These are phyloP conservation scores for Batillaria attramentaria DNA, from an alignment of 1,140 invertebrate genomes.

Conservation along the genomic window DNA sequence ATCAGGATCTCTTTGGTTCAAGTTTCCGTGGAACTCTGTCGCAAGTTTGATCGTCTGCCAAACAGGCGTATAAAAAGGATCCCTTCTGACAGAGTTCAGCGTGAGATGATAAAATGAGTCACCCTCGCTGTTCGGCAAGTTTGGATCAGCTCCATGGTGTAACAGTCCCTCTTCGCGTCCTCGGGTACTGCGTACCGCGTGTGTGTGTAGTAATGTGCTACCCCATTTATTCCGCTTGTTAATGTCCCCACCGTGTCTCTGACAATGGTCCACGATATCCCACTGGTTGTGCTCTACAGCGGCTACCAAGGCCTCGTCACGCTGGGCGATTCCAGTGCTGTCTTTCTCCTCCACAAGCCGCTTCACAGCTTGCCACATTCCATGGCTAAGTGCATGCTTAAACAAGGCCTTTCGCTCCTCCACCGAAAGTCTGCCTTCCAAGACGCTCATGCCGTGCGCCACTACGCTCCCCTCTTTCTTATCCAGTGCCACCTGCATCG, in stretches of 20 bases:
- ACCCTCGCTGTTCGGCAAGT: constrained; percentile 7
- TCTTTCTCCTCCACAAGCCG: constrained; percentile 14
- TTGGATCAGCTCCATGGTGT: not conserved
- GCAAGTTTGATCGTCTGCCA: too few relatives aligned
- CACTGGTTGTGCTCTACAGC: constrained; percentile 3
- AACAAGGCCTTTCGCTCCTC: not conserved
- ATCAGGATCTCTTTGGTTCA: too few relatives aligned
- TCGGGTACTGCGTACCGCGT: not conserved
- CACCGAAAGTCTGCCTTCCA: too few relatives aligned
- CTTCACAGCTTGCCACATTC: constrained; percentile 12
- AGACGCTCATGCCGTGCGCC: too few relatives aligned
- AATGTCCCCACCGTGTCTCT: not conserved
- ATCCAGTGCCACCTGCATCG: too few relatives aligned
- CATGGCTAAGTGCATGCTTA: not conserved
- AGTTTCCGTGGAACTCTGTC: too few relatives aligned
- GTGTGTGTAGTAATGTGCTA: not conserved
- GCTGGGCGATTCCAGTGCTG: not conserved
- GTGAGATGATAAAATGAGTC: too few relatives aligned
- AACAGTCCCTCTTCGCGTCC: not conserved
- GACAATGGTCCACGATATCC: constrained; percentile 9
- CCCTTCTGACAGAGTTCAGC: too few relatives aligned
- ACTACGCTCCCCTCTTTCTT: too few relatives aligned
- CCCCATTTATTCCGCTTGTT: not conserved
- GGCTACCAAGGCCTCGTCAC: not conserved
- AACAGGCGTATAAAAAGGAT: too few relatives aligned